Evolutionary conservation across 2,797 vertebrate genomes (phyloP).

Genomic region (Alca torda): DNA sequence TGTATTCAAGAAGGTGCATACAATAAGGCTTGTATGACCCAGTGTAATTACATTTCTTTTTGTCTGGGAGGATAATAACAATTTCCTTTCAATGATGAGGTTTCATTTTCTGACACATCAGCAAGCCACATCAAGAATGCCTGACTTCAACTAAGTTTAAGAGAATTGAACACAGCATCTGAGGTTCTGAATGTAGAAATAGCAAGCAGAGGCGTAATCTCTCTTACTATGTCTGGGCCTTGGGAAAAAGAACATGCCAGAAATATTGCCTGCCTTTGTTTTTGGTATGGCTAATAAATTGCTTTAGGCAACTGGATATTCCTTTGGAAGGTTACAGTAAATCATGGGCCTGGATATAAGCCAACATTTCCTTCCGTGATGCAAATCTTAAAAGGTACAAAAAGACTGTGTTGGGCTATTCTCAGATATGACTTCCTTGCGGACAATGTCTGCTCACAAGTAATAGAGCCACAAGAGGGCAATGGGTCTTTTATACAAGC

Average conservation of each 20-base stretch:
- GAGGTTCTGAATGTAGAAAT: not conserved
- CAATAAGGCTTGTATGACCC: not conserved
- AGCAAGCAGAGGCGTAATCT: not conserved
- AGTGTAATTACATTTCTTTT: not conserved
- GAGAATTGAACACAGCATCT: not conserved
- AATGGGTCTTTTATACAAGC: conserved; percentile 6
- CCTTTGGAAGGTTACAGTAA: conserved; percentile 36
- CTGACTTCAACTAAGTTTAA: not conserved
- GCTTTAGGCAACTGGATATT: conserved; percentile 19
- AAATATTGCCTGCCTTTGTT: conserved; percentile 3
- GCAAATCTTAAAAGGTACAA: not conserved
- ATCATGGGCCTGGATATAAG: not conserved
- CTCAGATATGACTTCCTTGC: not conserved
- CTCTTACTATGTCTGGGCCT: not conserved
- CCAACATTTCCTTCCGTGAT: not conserved
- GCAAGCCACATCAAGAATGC: not conserved
- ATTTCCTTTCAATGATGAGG: not conserved
- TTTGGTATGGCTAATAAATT: conserved; percentile 63
- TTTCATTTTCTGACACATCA: not conserved
- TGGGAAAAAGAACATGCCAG: conserved; percentile 11
- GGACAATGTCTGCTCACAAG: not conserved
- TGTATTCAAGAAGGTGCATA: not conserved
- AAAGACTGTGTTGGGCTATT: not conserved
- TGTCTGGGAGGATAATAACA: not conserved
- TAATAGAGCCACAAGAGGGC: conserved; percentile 8